Evolutionary conservation across 2,888 invertebrate species (phyloP).

Genomic region (Phytoseiulus persimilis): DNA sequence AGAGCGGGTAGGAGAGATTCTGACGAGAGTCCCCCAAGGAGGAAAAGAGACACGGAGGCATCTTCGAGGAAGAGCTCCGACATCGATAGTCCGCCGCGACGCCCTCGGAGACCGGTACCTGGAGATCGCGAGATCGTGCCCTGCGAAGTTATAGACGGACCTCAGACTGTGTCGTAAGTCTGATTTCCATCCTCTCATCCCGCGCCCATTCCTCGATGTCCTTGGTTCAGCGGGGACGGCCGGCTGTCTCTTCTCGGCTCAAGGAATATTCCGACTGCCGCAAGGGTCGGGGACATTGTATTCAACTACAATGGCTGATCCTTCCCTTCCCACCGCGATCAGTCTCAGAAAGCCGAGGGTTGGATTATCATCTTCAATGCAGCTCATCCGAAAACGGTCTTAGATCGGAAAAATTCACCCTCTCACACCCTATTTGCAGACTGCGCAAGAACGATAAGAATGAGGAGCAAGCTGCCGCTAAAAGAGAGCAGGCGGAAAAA

Average conservation of each 20-base stretch:
- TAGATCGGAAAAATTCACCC: too few species aligned
- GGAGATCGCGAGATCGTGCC: not conserved
- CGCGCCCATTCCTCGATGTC: too few species aligned
- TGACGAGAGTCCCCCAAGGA: constrained; percentile 47
- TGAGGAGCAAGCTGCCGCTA: constrained; percentile 61
- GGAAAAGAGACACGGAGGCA: not conserved
- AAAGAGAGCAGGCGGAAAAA: constrained; percentile 61
- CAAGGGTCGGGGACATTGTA: too few species aligned
- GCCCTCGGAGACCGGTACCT: not conserved
- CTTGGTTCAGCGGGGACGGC: too few species aligned
- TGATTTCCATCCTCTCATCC: not conserved
- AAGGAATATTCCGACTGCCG: too few species aligned
- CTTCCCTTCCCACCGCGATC: too few species aligned
- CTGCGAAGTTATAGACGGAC: not conserved
- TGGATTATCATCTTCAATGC: too few species aligned
- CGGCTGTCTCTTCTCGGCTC: too few species aligned
- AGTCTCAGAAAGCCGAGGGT: too few species aligned
- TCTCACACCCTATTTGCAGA: too few species aligned
- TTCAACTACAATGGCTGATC: too few species aligned
- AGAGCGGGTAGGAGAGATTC: constrained; percentile 44
- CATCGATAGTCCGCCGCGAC: constrained; percentile 40
- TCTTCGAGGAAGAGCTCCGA: constrained; percentile 33
- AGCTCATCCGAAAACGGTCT: too few species aligned
- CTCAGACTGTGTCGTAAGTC: not conserved
- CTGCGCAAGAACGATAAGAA: constrained; percentile 56